Evolutionary conservation across 2,797 vertebrate genomes (phyloP), one percentile per base, ranked within the genome.

Genomic region (Discoglossus pictus): DNA sequence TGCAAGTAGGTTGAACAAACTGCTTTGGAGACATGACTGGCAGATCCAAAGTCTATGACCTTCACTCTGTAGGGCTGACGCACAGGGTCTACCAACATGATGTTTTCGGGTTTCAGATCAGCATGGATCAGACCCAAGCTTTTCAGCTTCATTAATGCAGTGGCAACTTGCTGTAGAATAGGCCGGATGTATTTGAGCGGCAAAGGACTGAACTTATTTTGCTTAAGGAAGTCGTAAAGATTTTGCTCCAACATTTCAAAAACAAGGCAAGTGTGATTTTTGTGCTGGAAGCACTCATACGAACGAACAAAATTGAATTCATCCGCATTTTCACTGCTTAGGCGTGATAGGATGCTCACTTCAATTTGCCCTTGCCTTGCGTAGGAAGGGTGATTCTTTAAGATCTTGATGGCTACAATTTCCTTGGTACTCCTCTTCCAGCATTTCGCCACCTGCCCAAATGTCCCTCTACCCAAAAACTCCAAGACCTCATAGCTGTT

Each of bases 181-280:
- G 97, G 97, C 67, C 97, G 88, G 63, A 99, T 98, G 67, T 95
- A 97, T 55, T 98, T 98, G 68, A 99, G 91, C 80, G 95, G 91
- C 86, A 99, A 88, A 0, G 97, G 97, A 66, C 96, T 99, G 83
- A 99, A 99, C 80, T 98, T 98, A 83, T 97, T 99, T 90, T 98
- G 97, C 87, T 99, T 99, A 52, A 99, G 79, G 80, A 98, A 99
- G 86, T 99, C 97, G 2, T 99, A 99, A 1, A 99, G 90, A 86
- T 99, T 99, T 89, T 99, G 97, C 82, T 98, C 97, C 80, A 99
- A 87, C 97, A 99, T 99, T 91, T 99, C 96, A 25, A 99, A 99
- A 82, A 99, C 97, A 81, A 99, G 94, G 86, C 97, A 99, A 71
- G 97, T 99, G 79, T 99, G 97, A 88, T 94, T 98, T 91, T 99